These are phyloP conservation scores for Automeris io DNA, from an alignment of 2,888 invertebrate species.

Conservation along the genomic window DNA sequence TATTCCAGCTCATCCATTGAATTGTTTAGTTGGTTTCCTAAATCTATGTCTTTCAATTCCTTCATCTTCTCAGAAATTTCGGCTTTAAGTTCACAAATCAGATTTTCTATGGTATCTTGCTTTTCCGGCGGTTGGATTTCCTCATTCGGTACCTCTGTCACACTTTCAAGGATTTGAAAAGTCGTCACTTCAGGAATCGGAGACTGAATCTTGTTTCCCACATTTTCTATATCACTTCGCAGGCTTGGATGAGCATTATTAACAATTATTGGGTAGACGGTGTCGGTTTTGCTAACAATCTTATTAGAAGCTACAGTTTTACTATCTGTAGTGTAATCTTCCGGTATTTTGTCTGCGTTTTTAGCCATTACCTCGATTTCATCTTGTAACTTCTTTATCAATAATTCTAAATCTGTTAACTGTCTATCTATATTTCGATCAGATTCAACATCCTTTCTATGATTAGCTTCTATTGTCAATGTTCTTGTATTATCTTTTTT, in stretches of 20 bases:
- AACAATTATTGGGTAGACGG: background rate
- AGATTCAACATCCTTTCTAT: slow-evolving; percentile 13
- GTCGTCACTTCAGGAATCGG: background rate
- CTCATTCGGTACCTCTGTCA: background rate
- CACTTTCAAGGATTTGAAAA: background rate
- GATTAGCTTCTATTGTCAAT: slow-evolving; percentile 21
- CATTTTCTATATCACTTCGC: background rate
- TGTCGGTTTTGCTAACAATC: background rate
- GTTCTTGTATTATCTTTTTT: slow-evolving; percentile 26
- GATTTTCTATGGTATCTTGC: background rate
- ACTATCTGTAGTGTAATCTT: background rate
- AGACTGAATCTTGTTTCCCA: background rate
- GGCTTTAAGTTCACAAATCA: background rate
- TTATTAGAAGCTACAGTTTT: background rate
- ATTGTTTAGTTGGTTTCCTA: background rate
- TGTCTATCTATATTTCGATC: slow-evolving; percentile 35
- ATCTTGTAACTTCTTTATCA: slow-evolving; percentile 39
- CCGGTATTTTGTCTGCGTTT: slow-evolving; percentile 14
- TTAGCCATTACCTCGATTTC: slow-evolving; percentile 38
- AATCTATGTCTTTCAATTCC: background rate
- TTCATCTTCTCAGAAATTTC: background rate
- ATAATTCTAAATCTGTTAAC: slow-evolving; percentile 38
- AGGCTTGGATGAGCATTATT: background rate
- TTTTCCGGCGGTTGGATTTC: too few relatives aligned
- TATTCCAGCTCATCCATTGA: background rate